Percentiles rank a stretch among this genome's conserved stretches.
Evolutionary conservation across 2,113 vertebrate genomes (phyloP).

Genomic region (Puntigrus tetrazona): DNA sequence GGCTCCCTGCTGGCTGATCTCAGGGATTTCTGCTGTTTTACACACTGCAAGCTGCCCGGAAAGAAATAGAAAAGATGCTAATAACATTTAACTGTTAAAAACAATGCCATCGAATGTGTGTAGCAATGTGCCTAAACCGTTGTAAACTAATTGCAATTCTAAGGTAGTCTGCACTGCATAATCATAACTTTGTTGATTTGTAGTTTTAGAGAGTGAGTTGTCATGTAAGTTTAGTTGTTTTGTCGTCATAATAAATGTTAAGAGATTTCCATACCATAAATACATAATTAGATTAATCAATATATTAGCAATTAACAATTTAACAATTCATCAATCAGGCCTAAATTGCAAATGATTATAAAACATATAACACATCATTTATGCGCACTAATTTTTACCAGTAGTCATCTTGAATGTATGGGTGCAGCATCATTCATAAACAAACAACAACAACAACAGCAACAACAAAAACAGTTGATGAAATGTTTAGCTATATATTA

Average conservation of each 20-base stretch:
- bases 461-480: not conserved
- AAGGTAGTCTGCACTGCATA: not conserved
- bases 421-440: not conserved
- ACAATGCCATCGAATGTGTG: not conserved
- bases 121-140: not conserved
- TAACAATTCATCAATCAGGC: not conserved
- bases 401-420: not conserved
- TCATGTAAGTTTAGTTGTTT: too few species aligned
- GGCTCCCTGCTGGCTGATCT: slow-evolving; percentile 26
- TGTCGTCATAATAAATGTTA: not conserved
- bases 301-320: too few species aligned
- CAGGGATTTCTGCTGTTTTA: slow-evolving; percentile 33
- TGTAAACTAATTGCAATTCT: not conserved
- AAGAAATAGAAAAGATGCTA: slow-evolving; percentile 2
- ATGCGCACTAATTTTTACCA: too few species aligned
- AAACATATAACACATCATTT: too few species aligned
- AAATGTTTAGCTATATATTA: not conserved
- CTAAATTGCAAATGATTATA: not conserved
- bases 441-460: not conserved
- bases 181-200: not conserved
- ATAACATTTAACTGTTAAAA: not conserved
- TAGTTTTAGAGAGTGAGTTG: not conserved
- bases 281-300: too few species aligned
- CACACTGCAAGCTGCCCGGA: not conserved
- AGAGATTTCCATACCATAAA: not conserved